Evolutionary conservation across 2,113 vertebrate species (phyloP).

Genomic region (Epinephelus lanceolatus): DNA sequence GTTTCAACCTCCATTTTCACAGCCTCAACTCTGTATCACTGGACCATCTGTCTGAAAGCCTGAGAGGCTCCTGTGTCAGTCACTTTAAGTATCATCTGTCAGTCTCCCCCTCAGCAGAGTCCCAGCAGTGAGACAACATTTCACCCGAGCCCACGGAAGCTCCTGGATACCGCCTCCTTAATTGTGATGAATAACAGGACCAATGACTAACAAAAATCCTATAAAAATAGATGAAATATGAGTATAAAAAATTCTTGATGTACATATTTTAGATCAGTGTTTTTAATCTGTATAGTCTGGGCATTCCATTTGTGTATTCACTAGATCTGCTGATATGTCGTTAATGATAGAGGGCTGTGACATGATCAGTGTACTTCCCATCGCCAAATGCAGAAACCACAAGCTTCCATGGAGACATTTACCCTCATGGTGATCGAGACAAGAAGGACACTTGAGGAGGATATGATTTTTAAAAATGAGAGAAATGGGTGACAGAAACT

Average conservation of each 20-base stretch:
- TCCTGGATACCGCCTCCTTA: constrained; percentile 28
- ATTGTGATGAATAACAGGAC: constrained; percentile 18
- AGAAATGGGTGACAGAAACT: constrained; percentile 53
- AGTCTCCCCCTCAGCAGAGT: constrained; percentile 34
- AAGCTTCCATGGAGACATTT: constrained; percentile 21
- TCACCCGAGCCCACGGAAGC: constrained; percentile 18
- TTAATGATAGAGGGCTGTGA: constrained; percentile 9
- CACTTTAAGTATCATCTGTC: constrained; percentile 48
- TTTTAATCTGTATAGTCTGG: not conserved
- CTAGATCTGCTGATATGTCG: constrained; percentile 21
- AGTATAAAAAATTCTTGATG: constrained; percentile 35
- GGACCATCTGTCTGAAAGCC: constrained; percentile 52
- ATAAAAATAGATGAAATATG: constrained; percentile 46
- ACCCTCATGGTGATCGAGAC: constrained; percentile 45
- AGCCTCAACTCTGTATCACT: constrained; percentile 30
- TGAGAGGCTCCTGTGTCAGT: constrained; percentile 48
- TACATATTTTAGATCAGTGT: not conserved
- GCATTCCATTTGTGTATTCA: not conserved
- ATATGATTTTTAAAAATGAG: constrained; percentile 54
- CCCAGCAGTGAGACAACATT: constrained; percentile 18
- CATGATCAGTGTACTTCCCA: not conserved
- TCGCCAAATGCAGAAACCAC: constrained; percentile 15
- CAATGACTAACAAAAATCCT: constrained; percentile 27
- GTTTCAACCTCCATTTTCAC: constrained; percentile 27
- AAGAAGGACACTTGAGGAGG: constrained; percentile 76